Percentiles rank a stretch among this genome's conserved stretches.
Conservation (phyloP, 2,888 invertebrate genomes). For the Busseola fusca region DNA sequence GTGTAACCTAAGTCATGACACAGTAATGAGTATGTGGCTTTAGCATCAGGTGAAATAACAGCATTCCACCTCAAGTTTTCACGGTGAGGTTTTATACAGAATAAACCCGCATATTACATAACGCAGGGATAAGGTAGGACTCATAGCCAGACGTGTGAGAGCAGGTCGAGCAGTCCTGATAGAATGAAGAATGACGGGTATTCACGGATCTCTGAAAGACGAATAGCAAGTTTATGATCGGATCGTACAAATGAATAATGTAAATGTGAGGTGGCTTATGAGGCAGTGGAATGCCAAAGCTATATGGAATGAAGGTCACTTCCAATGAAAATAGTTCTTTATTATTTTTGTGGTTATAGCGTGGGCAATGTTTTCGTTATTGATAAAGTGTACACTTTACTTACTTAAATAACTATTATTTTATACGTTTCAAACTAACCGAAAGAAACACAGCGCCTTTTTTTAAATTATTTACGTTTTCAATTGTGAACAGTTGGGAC, state of each 20-base stretch:
- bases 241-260: not conserved
- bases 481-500: not conserved
- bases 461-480: not conserved
- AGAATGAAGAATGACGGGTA: not conserved
- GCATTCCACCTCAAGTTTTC: not conserved
- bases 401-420: not conserved
- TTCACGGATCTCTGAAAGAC: not conserved
- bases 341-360: not conserved
- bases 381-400: not conserved
- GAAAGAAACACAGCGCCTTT: not conserved
- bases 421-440: not conserved
- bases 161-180: not conserved
- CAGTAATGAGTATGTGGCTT: not conserved
- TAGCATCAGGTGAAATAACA: not conserved
- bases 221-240: not conserved
- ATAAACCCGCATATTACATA: not conserved
- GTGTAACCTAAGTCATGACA: not conserved
- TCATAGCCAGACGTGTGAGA: not conserved
- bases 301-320: not conserved
- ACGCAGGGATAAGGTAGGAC: not conserved
- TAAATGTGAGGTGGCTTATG: not conserved
- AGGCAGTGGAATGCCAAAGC: not conserved
- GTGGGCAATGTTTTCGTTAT: not conserved
- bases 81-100: not conserved
- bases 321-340: not conserved